These are phyloP conservation scores for Agelas oroides DNA, from an alignment of 37 sponge, comb jelly and placozoan genomes.

Conservation along the genomic window DNA sequence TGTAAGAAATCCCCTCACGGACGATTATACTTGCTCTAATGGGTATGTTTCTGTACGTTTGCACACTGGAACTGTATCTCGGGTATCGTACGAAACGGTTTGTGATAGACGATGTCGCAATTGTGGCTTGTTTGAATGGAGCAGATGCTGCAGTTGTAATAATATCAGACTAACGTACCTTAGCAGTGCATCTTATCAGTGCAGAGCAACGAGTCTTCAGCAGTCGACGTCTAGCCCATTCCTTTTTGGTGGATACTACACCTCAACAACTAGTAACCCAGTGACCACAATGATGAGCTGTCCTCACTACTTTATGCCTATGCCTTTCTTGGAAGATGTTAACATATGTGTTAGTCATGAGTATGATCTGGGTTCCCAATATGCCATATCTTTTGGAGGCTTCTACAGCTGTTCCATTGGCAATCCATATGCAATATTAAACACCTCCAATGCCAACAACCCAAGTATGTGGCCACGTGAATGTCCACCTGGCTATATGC, in stretches of 20 bases:
- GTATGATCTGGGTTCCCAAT: slow-evolving; percentile 58
- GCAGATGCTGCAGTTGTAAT: no score
- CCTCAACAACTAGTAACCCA: no score
- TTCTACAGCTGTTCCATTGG: slow-evolving; percentile 76
- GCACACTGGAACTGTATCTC: slow-evolving; percentile 34
- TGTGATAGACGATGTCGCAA: slow-evolving; percentile 36
- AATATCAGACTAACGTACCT: slow-evolving; percentile 9
- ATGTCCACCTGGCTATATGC: slow-evolving; percentile 66
- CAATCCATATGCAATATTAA: slow-evolving; percentile 65
- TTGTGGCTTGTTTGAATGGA: no score
- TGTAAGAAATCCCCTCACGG: slow-evolving; percentile 77
- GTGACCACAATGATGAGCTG: no score
- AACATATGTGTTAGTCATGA: slow-evolving; percentile 68
- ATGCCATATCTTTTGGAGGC: slow-evolving; percentile 71
- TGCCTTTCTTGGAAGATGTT: slow-evolving; percentile 61
- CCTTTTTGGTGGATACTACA: no score
- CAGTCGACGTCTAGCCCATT: slow-evolving; percentile 34
- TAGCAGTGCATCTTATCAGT: slow-evolving; percentile 41
- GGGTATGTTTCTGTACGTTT: slow-evolving; percentile 41
- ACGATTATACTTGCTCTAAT: slow-evolving; percentile 40
- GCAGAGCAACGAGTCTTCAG: slow-evolving; percentile 17
- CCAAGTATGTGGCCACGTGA: slow-evolving; percentile 33
- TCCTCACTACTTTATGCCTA: no score
- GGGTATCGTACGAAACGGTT: not conserved
- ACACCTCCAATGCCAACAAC: not conserved